Conservation (phyloP, 2,113 vertebrate genomes). For the Dendropsophus ebraccatus region DNA sequence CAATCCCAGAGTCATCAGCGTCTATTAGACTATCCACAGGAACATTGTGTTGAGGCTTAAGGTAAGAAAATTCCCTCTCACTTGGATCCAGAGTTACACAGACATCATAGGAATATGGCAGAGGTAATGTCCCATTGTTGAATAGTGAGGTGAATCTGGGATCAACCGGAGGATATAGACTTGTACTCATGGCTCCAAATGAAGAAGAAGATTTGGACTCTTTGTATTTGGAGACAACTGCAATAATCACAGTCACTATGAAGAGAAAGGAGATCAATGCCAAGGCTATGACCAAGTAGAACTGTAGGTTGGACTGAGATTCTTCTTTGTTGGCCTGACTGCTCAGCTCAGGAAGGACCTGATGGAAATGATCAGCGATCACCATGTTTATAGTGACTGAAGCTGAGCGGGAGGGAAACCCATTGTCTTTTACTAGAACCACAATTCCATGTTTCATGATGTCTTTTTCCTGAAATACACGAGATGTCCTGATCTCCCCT, state of each 20-base stretch:
- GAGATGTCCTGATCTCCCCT: not conserved
- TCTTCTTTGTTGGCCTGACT: not conserved
- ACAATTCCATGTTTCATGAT: not conserved
- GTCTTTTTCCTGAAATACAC: not conserved
- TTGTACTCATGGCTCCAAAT: conserved; percentile 18
- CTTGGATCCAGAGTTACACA: conserved; percentile 13
- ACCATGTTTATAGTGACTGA: not conserved
- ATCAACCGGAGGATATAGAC: conserved; percentile 23
- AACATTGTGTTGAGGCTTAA: not conserved
- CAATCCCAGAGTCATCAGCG: not conserved
- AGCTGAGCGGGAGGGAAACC: not conserved
- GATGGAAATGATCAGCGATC: not conserved
- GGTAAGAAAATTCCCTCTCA: not conserved
- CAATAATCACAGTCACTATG: not conserved
- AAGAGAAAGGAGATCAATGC: not conserved
- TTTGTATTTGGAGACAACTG: conserved; percentile 24
- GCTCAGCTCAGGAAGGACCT: not conserved
- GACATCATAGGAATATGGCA: conserved; percentile 5
- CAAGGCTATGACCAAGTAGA: not conserved
- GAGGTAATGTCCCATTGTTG: not conserved
- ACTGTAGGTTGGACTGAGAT: conserved; percentile 3
- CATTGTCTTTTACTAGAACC: conserved; percentile 4
- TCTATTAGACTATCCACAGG: conserved; percentile 4
- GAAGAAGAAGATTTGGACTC: conserved; percentile 4
- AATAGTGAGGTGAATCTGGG: conserved; percentile 9